phyloP scores from a whole-genome alignment of 64 coral and sea anemone genomes.

The Porites lutea region DNA sequence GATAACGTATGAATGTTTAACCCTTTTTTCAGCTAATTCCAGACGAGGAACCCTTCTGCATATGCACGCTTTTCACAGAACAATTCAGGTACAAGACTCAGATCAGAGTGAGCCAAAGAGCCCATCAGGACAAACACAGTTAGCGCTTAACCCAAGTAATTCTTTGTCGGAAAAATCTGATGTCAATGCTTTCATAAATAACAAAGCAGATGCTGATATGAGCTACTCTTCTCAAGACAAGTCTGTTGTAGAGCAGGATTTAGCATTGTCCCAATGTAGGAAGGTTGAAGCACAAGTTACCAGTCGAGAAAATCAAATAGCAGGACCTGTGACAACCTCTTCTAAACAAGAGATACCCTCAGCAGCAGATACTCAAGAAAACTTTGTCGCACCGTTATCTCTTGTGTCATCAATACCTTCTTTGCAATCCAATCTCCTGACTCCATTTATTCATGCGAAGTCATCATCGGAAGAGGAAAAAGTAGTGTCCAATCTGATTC shows the following conservation, averaged over 20 bases:
- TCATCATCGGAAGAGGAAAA: neutral
- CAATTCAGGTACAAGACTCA: constrained; percentile 6
- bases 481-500: neutral
- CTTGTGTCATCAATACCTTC: neutral
- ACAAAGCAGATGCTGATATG: neutral
- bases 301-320: neutral
- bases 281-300: neutral
- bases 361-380: neutral
- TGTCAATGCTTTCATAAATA: neutral
- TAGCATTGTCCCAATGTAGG: too few species aligned
- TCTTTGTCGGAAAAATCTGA: neutral
- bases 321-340: neutral
- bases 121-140: neutral
- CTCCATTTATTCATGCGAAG: constrained; percentile 6
- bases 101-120: neutral
- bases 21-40: constrained; percentile 12
- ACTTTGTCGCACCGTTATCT: neutral
- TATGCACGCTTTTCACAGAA: constrained; percentile 31
- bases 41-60: neutral
- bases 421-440: neutral
- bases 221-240: neutral
- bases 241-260: neutral
- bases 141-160: neutral
- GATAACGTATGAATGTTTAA: neutral
- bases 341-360: neutral